Base-by-base conservation (phyloP, 2,797 vertebrate genomes). In the Hippoglossus hippoglossus region DNA sequence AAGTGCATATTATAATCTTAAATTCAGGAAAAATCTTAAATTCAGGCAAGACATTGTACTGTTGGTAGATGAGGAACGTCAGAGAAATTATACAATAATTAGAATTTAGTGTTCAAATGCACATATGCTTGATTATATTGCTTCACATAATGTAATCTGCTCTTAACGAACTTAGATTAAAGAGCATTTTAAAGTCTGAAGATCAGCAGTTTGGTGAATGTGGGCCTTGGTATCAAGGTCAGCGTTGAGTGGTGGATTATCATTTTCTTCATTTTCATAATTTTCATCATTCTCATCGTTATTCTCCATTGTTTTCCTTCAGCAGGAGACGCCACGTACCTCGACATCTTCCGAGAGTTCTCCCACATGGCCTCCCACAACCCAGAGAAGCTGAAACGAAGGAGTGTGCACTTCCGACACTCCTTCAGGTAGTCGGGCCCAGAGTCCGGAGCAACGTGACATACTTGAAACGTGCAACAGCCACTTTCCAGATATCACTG, bases 321-420 rank as follows among this genome's bases (percentile, higher is more conserved):
- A 87, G 5, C 92, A 97, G 96, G 96, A 80, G 96, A 97, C 57
- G 90, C 96, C 61, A 97, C 96, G 0, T 96, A 96, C 84, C 89
- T 96, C 6, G 96, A 97, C 91, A 96, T 97, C 93, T 96, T 97
- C 89, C 75, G 95, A 19, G 96, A 97, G 56, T 96, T 97, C 84
- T 97, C 96, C 41, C 96, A 97, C 91, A 96, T 97, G 96, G 96
- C 96, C 0, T 97, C 96, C 0, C 95, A 97, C 90, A 94, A 96
- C 81, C 96, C 95, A 0, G 97, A 98, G 87, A 98, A 98, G 79
- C 93, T 97, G 83, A 96, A 96, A 54, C 88, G 96, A 21, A 93
- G 96, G 83, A 96, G 95, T 55, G 87, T 95, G 24, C 94, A 96
- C 71, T 95, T 96, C 92, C 91, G 94, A 19, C 95, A 95, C 77